A percentile compares a stretch with the other conserved stretches of the same genome.
These are phyloP conservation scores for Hyles lineata DNA, from an alignment of 2,888 invertebrate genomes.

Conservation along the genomic window DNA sequence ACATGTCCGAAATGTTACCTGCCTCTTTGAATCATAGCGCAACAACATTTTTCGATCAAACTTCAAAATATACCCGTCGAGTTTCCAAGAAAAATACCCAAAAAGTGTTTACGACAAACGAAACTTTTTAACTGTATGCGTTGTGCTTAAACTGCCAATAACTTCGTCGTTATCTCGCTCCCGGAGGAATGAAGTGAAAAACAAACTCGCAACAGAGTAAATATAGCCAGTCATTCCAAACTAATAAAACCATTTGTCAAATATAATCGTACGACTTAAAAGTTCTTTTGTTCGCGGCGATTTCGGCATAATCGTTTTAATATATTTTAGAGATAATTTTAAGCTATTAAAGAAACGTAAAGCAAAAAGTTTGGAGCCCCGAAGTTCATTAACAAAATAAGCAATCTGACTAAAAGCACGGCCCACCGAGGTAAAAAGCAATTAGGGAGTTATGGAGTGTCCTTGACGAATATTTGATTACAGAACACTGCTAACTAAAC, in stretches of 20 bases:
- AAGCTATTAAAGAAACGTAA: slow-evolving; percentile 61
- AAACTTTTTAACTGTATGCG: slow-evolving; percentile 37
- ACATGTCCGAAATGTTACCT: slow-evolving; percentile 78
- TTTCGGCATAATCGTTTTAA: slow-evolving; percentile 30
- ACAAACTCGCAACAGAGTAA: slow-evolving; percentile 26
- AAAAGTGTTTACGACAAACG: slow-evolving; percentile 39
- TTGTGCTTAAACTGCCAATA: slow-evolving; percentile 27
- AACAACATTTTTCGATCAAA: slow-evolving; percentile 66
- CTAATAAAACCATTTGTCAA: slow-evolving; percentile 27
- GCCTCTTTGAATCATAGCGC: slow-evolving; percentile 65
- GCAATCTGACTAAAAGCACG: slow-evolving; percentile 79
- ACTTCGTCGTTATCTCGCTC: slow-evolving; percentile 27
- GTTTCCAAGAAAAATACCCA: slow-evolving; percentile 34
- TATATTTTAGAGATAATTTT: slow-evolving; percentile 55
- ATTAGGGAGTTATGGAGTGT: slow-evolving; percentile 76
- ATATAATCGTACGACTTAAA: slow-evolving; percentile 21
- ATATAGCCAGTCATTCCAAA: slow-evolving; percentile 17
- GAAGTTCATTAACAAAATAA: slow-evolving; percentile 78
- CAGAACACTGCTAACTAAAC: slow-evolving; percentile 50
- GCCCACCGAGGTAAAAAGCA: slow-evolving; percentile 74
- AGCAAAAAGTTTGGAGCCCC: slow-evolving; percentile 67
- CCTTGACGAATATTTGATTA: slow-evolving; percentile 72
- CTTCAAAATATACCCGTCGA: slow-evolving; percentile 52
- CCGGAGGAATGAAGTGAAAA: slow-evolving; percentile 4
- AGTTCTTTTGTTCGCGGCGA: slow-evolving; percentile 27